These are phyloP conservation scores for Sinonovacula constricta DNA, from an alignment of 1,140 invertebrate species.

Conservation along the genomic window DNA sequence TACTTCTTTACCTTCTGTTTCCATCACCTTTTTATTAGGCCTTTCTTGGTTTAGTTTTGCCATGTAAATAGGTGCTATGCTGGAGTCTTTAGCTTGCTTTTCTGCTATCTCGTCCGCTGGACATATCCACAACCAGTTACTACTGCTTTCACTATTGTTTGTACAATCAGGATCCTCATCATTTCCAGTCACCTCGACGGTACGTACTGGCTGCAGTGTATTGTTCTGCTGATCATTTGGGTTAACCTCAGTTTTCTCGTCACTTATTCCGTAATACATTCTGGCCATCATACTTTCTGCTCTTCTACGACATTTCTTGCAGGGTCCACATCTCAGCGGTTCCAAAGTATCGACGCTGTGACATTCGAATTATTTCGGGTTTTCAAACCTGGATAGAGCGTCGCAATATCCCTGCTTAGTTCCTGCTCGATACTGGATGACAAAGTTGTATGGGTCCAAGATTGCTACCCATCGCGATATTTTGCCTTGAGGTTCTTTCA, in stretches of 20 bases:
- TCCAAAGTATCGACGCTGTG: conserved; percentile 10
- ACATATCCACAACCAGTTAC: background rate
- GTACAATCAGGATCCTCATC: background rate
- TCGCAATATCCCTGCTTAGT: conserved; percentile 63
- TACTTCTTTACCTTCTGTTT: background rate
- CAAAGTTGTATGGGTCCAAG: conserved; percentile 57
- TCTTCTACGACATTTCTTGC: conserved; percentile 19
- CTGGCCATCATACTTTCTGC: conserved; percentile 2
- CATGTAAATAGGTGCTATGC: background rate
- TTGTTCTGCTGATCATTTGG: background rate
- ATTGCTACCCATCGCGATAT: conserved; percentile 60
- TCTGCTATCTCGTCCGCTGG: background rate
- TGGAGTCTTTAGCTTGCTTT: background rate
- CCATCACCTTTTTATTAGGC: background rate
- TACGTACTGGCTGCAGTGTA: background rate
- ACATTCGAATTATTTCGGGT: conserved; percentile 39
- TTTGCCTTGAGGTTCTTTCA: conserved; percentile 50
- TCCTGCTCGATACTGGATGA: conserved; percentile 54
- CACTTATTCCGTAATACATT: too few relatives aligned
- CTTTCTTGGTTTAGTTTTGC: background rate
- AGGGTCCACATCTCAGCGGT: conserved; percentile 27
- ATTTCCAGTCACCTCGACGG: background rate
- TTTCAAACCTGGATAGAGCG: conserved; percentile 53
- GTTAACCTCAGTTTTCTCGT: too few relatives aligned
- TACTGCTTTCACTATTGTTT: background rate